A percentile compares a stretch with the other conserved stretches of the same genome.
Conservation (phyloP, 1,140 invertebrate species). For the Calliphora vicina region DNA sequence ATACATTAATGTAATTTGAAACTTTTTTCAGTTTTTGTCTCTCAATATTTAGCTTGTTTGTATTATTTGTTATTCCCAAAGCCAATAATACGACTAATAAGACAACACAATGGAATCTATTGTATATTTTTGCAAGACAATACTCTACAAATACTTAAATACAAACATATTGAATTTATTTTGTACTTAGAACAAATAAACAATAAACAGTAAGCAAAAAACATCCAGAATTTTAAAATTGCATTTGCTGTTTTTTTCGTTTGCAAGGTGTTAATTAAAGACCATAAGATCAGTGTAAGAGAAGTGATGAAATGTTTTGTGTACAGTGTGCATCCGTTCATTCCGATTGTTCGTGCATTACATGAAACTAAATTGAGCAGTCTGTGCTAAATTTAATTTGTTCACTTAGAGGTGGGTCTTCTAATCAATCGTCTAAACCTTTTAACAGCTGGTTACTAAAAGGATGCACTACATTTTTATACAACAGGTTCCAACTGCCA, state of each 20-base stretch:
- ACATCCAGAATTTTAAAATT: neutral
- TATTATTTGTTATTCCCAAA: neutral
- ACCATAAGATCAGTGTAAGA: neutral
- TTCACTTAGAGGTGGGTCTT: conserved; percentile 10
- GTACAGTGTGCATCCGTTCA: neutral
- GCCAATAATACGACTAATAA: neutral
- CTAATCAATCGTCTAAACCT: neutral
- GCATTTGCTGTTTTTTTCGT: neutral
- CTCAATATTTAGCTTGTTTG: neutral
- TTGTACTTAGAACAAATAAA: neutral
- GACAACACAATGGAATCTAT: neutral
- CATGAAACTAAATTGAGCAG: neutral
- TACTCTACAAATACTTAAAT: neutral
- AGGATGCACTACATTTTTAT: neutral
- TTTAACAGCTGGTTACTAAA: conserved; percentile 7
- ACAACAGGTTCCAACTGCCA: neutral
- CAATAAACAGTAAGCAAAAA: too few relatives aligned
- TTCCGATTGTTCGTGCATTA: too few relatives aligned
- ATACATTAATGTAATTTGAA: neutral
- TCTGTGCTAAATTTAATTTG: neutral
- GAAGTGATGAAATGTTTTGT: too few relatives aligned
- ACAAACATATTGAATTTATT: neutral
- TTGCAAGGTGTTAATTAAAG: conserved; percentile 12
- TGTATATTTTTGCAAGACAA: neutral
- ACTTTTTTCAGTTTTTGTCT: neutral